Evolutionary conservation across 2,797 vertebrate genomes (phyloP), one percentile per base, ranked within the genome.

Genomic region (Spondyliosoma cantharus): DNA sequence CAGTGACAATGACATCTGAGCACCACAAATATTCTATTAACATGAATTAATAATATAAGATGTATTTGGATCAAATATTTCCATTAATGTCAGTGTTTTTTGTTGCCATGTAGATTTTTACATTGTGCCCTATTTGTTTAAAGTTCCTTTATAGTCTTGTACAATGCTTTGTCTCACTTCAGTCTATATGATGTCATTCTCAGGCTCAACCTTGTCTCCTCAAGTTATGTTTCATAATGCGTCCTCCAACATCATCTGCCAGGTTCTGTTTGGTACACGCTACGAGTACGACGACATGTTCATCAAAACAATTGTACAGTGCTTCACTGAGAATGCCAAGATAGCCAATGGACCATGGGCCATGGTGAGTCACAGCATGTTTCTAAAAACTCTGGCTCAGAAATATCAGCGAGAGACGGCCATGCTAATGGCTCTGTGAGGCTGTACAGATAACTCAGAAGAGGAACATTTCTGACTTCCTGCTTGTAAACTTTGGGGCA

Each of bases 241-340:
- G 4, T 57, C 93, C 6, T 95, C 92, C 66, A 95, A 95, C 80
- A 93, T 96, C 57, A 94, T 95, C 83, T 95, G 91, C 63, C 87
- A 92, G 71, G 90, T 96, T 69, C 85, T 96, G 77, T 95, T 93
- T 29, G 94, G 90, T 4, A 87, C 3, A 3, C 94, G 94, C 45
- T 94, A 72, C 9, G 85, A 95, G 11, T 93, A 95, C 4, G 76
- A 91, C 0, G 88, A 94, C 0, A 32, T 90, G 11, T 82, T 73
- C 63, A 91, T 94, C 58, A 89, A 85, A 78, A n/a, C 67, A 11
- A 82, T 94, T 19, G 24, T 95, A 81, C 22, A 22, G 0, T 81
- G 89, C 17, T 93, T 88, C 19, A 91, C 83, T 27, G 93, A 94
- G 68, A 93, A 80, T 24, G 15, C 82, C 37, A 95, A 91, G 75